phyloP scores from a whole-genome alignment of 2,888 invertebrate species.

The Noctuana brunneofusca region DNA sequence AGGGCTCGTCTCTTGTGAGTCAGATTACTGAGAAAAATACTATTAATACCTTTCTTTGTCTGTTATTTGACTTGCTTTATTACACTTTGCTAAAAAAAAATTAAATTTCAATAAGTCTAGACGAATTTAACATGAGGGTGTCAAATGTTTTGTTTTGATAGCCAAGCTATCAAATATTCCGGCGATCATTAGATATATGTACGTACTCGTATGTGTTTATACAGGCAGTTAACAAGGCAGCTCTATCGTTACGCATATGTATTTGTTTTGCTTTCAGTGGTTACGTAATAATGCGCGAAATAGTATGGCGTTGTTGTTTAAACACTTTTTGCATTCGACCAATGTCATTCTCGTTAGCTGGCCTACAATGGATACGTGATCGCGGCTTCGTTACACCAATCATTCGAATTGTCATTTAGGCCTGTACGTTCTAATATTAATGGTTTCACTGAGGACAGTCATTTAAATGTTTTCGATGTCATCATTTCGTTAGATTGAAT shows the following conservation, averaged over 20 bases:
- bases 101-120: no score
- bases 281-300: constrained; percentile 28
- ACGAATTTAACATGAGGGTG: constrained; percentile 16
- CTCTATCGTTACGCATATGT: background rate
- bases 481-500: background rate
- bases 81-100: no score
- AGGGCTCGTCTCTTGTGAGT: background rate
- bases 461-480: background rate
- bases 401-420: constrained; percentile 21
- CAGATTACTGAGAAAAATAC: background rate
- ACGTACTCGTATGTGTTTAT: no score
- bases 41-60: constrained; percentile 1
- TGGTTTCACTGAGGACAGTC: background rate
- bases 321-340: constrained; percentile 23
- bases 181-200: background rate
- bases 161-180: background rate
- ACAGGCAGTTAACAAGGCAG: constrained; percentile 7
- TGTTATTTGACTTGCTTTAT: background rate
- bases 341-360: constrained; percentile 32
- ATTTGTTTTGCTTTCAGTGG: constrained; percentile 18
- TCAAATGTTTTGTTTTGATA: constrained; percentile 18
- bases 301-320: constrained; percentile 8
- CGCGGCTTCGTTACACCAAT: constrained; percentile 22
- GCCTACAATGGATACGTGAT: constrained; percentile 25
- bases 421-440: background rate